Evolutionary conservation across 2,113 vertebrate genomes (phyloP).

Genomic region (Brachypodius melanocephalos): DNA sequence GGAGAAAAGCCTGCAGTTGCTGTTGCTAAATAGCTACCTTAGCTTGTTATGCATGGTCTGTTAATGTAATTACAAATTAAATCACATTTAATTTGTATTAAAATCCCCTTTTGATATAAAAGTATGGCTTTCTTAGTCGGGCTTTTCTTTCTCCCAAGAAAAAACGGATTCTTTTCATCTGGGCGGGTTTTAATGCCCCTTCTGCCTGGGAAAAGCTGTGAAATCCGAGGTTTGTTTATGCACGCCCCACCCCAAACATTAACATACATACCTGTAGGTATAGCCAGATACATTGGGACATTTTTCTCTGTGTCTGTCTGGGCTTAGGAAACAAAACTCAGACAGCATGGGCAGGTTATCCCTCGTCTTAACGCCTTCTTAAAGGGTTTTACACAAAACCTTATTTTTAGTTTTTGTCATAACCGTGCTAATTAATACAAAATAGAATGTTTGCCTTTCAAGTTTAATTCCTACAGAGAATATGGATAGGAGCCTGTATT

Average conservation of each 20-base stretch:
- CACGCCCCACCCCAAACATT: not conserved
- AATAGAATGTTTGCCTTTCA: not conserved
- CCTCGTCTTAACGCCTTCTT: not conserved
- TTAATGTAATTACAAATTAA: slow-evolving; percentile 17
- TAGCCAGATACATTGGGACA: too few relatives aligned
- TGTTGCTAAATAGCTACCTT: not conserved
- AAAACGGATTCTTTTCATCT: not conserved
- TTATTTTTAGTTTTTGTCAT: not conserved
- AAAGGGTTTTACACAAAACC: not conserved
- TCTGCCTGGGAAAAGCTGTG: not conserved
- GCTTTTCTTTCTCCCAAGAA: not conserved
- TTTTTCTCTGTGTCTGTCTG: not conserved
- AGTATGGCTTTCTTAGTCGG: not conserved
- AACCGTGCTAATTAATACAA: not conserved
- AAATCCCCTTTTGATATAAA: not conserved
- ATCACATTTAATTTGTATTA: slow-evolving; percentile 7
- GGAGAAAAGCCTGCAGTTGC: not conserved
- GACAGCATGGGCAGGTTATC: not conserved
- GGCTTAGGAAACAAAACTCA: not conserved
- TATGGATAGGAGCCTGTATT: not conserved
- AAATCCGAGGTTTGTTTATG: not conserved
- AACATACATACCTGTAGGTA: fast-evolving
- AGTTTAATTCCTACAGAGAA: not conserved
- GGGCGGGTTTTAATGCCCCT: not conserved
- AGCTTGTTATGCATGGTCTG: not conserved